Base-by-base conservation (phyloP, 2,888 invertebrate species). In the Dione juno region DNA sequence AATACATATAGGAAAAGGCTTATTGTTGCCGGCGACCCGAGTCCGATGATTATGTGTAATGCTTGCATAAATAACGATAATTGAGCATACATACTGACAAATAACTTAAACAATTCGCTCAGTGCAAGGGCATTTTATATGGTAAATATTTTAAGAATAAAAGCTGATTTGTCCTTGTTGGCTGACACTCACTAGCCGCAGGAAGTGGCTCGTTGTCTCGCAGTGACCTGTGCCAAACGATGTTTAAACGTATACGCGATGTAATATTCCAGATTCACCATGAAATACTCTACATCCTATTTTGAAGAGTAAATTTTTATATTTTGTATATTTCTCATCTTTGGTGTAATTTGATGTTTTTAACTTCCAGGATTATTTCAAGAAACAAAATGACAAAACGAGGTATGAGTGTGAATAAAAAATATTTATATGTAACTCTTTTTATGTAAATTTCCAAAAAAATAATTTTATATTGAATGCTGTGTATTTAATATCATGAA, bases 151-250 rank as follows among this genome's bases (percentile, higher is more conserved):
- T 65, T 54, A 52, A 74, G 72, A 77, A 82, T 85, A 86, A 85
- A 85, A 85, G 84, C 81, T 82, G 84, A 77, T 76, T 77, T 83
- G 90, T 88, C 89, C 90, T 91, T 88, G 90, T 83, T 84, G 78
- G 76, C 73, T 77, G 75, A 76, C 79, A 81, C 78, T 79, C 80
- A 76, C 80, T 81, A 83, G 80, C 78, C 85, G 82, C 92, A 90
- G 92, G 92, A 92, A 90, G 84, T 88, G 75, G 81, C 87, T 91
- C 85, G 85, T 92, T 92, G 88, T 86, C 84, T 81, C 82, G 83
- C 86, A 80, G 83, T 88, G 89, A 89, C 89, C 89, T 85, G 88
- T 86, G 88, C 80, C 84, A 85, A 81, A 75, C 74, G 79, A 69
- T 71, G 73, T 57, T 67, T 67, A 66, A 61, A 71, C 35, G 43